Percentiles rank a stretch among this genome's conserved stretches.
These are phyloP conservation scores for Paracanthobrama guichenoti DNA, from an alignment of 2,113 vertebrate genomes.

Conservation along the genomic window DNA sequence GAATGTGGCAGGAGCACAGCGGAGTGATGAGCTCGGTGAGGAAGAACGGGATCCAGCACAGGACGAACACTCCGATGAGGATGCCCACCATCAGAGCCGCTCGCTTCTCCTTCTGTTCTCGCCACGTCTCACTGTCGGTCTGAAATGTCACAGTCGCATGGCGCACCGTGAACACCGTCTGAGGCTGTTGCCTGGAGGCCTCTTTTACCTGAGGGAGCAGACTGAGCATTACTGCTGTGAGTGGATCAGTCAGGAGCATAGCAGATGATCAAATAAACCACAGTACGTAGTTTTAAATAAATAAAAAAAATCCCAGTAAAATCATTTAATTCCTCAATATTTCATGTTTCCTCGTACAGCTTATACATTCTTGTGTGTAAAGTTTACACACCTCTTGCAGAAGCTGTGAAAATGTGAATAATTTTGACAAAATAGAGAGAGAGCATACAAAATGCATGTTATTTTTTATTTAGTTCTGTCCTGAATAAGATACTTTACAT, in stretches of 20 bases:
- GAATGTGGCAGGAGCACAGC: constrained; percentile 52
- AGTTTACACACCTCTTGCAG: too few species aligned
- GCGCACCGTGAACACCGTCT: constrained; percentile 75
- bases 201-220: constrained; percentile 69
- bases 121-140: constrained; percentile 76
- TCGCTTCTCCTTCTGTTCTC: constrained; percentile 73
- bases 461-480: too few species aligned
- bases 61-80: constrained; percentile 61
- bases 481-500: background rate
- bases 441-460: too few species aligned
- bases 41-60: constrained; percentile 69
- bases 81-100: constrained; percentile 63
- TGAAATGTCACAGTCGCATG: constrained; percentile 77
- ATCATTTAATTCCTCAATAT: background rate
- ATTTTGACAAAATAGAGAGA: too few species aligned
- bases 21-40: constrained; percentile 52
- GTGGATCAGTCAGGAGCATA: background rate
- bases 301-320: too few species aligned
- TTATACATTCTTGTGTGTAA: too few species aligned
- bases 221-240: background rate
- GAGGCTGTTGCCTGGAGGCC: constrained; percentile 67
- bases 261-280: background rate
- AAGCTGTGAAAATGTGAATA: background rate
- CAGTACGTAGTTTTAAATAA: background rate
- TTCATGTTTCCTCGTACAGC: background rate